Evolutionary conservation across 2,113 vertebrate species (phyloP).

Genomic region (Fulmarus glacialis): DNA sequence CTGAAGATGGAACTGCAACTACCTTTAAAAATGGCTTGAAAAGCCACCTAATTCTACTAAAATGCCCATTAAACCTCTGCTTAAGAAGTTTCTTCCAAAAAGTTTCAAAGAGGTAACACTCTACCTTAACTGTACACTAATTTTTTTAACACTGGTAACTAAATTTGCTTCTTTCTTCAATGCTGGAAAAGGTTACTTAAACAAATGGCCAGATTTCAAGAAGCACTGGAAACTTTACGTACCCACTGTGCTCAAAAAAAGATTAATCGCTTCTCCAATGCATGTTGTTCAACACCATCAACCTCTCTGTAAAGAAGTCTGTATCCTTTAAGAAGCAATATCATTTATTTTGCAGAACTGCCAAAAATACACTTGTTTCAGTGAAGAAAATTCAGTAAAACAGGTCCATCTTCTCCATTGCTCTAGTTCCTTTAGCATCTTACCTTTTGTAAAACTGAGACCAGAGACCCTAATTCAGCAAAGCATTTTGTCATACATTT

Average conservation of each 20-base stretch:
- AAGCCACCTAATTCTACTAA: neutral
- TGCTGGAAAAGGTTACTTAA: neutral
- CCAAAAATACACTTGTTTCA: neutral
- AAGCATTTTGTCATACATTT: neutral
- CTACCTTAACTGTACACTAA: neutral
- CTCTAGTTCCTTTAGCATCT: neutral
- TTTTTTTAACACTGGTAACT: neutral
- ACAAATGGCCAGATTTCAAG: neutral
- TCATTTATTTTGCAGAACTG: neutral
- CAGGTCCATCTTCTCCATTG: neutral
- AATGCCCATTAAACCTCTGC: neutral
- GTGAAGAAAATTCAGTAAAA: neutral
- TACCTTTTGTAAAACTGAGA: neutral
- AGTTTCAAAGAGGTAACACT: neutral
- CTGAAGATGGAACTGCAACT: neutral
- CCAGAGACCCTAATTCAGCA: neutral
- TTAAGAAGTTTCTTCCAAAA: neutral
- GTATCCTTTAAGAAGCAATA: neutral
- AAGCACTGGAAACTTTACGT: neutral
- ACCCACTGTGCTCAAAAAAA: neutral
- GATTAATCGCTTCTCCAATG: neutral
- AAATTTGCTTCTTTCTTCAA: neutral
- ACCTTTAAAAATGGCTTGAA: neutral
- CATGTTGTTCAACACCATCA: neutral
- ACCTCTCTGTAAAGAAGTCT: neutral